Conservation (phyloP, 2,113 vertebrate species). For the Neotragus pygmaeus region DNA sequence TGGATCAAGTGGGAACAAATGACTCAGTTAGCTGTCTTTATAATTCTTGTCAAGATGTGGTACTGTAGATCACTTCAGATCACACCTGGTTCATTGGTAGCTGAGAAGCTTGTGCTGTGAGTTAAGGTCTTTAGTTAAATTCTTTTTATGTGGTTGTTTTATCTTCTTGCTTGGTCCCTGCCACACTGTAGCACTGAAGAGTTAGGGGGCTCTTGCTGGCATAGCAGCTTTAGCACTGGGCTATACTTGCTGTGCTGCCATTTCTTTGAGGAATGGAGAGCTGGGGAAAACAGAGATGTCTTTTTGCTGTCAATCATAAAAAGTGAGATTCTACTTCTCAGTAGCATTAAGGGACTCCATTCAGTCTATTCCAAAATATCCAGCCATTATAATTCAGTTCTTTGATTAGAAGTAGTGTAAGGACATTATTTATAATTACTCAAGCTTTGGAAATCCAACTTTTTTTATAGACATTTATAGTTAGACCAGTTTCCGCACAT, state of each 20-base stretch:
- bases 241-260: neutral
- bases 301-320: constrained; percentile 16
- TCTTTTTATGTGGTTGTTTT: neutral
- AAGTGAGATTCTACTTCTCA: neutral
- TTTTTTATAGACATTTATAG: neutral
- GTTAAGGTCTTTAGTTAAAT: neutral
- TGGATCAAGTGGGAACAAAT: neutral
- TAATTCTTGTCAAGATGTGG: neutral
- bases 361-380: neutral
- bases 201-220: neutral
- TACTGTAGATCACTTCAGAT: neutral
- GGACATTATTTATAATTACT: neutral
- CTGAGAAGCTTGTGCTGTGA: neutral
- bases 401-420: constrained; percentile 4
- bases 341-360: neutral
- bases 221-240: neutral
- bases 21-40: constrained; percentile 9
- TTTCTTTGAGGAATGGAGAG: neutral
- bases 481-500: neutral
- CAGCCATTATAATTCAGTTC: neutral
- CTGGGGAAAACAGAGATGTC: neutral
- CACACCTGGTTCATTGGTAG: neutral
- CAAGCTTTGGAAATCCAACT: neutral
- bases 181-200: neutral
- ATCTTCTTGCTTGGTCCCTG: constrained; percentile 14